Percentiles rank a stretch among this genome's conserved stretches.
phyloP scores from a whole-genome alignment of 2,113 vertebrate genomes.

The Campylorhamphus procurvoides region DNA sequence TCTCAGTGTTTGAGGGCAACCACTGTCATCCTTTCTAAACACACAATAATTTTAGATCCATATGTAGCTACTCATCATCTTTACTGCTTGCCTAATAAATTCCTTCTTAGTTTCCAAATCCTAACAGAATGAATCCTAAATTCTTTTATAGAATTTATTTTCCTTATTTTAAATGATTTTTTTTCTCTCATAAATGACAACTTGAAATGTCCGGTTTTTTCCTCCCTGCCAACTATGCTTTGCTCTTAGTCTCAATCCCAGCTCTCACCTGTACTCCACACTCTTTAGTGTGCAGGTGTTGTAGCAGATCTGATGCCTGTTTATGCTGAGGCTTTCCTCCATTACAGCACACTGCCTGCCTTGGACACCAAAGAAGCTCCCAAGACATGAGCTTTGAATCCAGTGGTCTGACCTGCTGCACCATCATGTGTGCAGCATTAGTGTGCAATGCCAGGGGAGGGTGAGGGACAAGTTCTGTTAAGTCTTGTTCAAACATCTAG shows the following conservation, averaged over 20 bases:
- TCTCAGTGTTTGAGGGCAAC: neutral
- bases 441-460: neutral
- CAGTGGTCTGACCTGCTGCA: neutral
- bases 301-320: neutral
- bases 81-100: neutral
- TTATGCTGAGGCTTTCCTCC: neutral
- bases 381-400: neutral
- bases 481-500: neutral
- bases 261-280: neutral
- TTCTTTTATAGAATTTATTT: neutral
- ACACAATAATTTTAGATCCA: neutral
- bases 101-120: neutral
- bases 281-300: too few species aligned
- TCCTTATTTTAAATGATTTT: neutral
- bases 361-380: neutral
- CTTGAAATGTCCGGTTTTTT: neutral
- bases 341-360: neutral
- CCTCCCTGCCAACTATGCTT: neutral
- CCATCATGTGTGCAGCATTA: rapidly evolving
- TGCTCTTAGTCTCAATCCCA: neutral
- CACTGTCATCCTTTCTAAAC: neutral
- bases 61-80: neutral
- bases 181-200: neutral
- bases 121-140: too few species aligned
- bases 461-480: neutral